phyloP scores from a whole-genome alignment of 2,113 vertebrate genomes.

The Cygnus buccinator region DNA sequence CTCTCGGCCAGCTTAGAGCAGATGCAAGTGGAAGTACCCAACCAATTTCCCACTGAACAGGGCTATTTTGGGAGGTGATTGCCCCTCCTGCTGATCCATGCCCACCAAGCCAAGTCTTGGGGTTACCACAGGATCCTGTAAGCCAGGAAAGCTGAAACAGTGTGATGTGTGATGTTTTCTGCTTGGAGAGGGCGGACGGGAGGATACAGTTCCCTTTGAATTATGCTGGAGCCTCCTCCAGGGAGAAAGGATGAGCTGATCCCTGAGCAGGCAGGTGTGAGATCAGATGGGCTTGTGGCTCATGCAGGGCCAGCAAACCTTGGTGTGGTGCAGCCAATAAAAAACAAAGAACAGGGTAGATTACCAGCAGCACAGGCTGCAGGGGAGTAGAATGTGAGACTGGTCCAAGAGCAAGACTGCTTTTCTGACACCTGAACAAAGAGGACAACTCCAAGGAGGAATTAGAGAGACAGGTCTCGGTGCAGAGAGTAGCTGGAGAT shows the following conservation, averaged over 20 bases:
- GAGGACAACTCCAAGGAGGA: not conserved
- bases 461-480: not conserved
- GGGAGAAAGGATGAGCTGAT: not conserved
- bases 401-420: not conserved
- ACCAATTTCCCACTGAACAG: not conserved
- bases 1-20: not conserved
- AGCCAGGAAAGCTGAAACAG: not conserved
- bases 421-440: not conserved
- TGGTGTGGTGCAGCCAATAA: not conserved
- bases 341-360: not conserved
- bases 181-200: not conserved
- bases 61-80: not conserved
- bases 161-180: not conserved
- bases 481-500: not conserved
- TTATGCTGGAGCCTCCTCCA: not conserved
- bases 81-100: not conserved
- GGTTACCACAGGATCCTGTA: not conserved
- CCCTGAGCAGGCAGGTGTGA: rapidly evolving
- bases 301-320: not conserved
- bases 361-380: not conserved
- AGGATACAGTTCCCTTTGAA: not conserved
- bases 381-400: no score
- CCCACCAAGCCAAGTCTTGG: not conserved
- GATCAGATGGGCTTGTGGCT: rapidly evolving
- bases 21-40: not conserved